Conservation (phyloP, 2,888 invertebrate genomes). For the Drosophila multiciliata region DNA sequence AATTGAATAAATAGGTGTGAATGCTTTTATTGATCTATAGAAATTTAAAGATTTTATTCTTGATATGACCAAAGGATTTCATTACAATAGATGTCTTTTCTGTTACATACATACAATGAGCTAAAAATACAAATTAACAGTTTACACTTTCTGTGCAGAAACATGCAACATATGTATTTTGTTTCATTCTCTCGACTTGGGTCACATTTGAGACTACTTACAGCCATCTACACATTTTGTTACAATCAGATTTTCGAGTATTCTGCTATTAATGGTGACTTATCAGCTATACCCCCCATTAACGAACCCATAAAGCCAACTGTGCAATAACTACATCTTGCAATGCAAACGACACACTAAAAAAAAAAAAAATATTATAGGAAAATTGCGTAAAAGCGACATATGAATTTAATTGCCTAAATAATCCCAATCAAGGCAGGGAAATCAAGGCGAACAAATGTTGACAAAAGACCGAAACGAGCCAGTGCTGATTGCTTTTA, state of each 20-base stretch:
- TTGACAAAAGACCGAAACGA: constrained; percentile 50
- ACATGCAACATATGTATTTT: background rate
- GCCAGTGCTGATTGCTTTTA: constrained; percentile 72
- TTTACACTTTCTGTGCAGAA: background rate
- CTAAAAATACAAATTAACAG: background rate
- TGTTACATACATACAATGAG: background rate
- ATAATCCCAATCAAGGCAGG: constrained; percentile 67
- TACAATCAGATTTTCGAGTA: constrained; percentile 9
- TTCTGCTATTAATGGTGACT: constrained; percentile 15
- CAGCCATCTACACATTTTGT: background rate
- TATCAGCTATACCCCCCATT: constrained; percentile 32
- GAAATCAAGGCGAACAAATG: constrained; percentile 61
- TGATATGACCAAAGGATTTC: background rate
- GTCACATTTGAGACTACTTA: background rate
- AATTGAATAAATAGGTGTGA: background rate
- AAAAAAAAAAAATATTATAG: constrained; percentile 30
- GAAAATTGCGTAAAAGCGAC: constrained; percentile 62
- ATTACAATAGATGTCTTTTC: background rate
- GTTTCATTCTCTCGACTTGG: background rate
- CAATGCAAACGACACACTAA: background rate
- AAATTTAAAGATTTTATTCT: background rate
- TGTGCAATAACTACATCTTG: constrained; percentile 26
- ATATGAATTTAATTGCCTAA: constrained; percentile 80
- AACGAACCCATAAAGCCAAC: constrained; percentile 35
- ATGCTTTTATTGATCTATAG: background rate